A percentile compares a stretch with the other conserved stretches of the same genome.
Evolutionary conservation across 2,113 vertebrate species (phyloP).

Genomic region (Theristicus caerulescens): DNA sequence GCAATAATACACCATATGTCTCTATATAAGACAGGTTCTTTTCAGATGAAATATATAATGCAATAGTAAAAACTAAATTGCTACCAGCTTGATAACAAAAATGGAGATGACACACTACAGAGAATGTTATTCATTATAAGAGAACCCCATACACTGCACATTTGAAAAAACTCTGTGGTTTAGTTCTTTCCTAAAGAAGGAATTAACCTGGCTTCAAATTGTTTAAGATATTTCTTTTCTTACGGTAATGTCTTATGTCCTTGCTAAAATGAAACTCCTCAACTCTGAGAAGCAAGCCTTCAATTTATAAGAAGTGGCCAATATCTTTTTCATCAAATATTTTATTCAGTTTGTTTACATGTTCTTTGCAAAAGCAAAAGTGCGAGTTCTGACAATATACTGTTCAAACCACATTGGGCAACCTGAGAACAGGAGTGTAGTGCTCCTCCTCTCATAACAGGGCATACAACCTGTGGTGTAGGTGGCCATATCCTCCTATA

Average conservation of each 20-base stretch:
- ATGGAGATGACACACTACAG: background rate
- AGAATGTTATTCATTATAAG: background rate
- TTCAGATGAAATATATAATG: background rate
- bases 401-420: background rate
- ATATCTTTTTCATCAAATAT: background rate
- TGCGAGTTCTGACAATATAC: background rate
- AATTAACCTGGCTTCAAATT: background rate
- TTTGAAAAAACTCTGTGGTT: background rate
- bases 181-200: background rate
- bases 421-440: background rate
- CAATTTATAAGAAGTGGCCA: background rate
- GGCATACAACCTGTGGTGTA: background rate
- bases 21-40: background rate
- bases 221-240: background rate
- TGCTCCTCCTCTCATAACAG: background rate
- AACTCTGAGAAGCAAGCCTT: background rate
- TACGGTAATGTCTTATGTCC: background rate
- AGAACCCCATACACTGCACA: background rate
- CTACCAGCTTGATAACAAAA: background rate
- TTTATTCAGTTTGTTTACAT: background rate
- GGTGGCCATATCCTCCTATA: background rate
- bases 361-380: background rate
- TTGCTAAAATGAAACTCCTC: background rate
- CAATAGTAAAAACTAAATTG: background rate
- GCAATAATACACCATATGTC: background rate